Conservation (phyloP, 2,888 invertebrate genomes). For the Antheraea yamamai region DNA sequence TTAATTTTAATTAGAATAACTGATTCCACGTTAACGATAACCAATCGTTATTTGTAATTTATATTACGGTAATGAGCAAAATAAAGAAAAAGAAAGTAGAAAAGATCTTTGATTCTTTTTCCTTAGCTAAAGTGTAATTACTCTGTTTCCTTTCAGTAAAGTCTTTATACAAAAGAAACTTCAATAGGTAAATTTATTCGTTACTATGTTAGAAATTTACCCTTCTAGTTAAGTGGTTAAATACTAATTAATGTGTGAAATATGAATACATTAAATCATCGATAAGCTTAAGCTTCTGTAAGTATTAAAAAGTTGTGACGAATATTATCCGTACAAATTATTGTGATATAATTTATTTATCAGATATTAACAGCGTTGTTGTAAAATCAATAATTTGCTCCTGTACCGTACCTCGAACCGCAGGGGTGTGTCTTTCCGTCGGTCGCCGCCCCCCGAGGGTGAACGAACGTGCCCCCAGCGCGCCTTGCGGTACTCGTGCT, state of each 20-base stretch:
- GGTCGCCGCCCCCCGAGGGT: constrained; percentile 60
- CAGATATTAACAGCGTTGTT: not conserved
- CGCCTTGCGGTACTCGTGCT: constrained; percentile 53
- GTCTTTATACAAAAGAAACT: not conserved
- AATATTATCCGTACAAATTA: no score
- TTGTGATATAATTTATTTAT: no score
- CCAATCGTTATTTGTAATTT: no score
- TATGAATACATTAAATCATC: no score
- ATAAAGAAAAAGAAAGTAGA: not conserved
- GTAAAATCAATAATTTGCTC: constrained; percentile 32
- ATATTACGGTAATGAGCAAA: not conserved
- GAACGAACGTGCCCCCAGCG: constrained; percentile 50
- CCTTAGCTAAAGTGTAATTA: not conserved
- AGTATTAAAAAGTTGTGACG: no score
- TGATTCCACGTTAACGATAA: no score
- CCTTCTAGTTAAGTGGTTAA: no score
- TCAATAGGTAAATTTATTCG: no score
- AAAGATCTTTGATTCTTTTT: not conserved
- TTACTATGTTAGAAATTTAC: no score
- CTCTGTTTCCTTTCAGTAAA: not conserved
- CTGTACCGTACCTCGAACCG: constrained; percentile 52
- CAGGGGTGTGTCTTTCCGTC: constrained; percentile 75
- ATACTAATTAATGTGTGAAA: no score
- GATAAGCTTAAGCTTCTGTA: no score
- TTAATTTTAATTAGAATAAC: no score